phyloP scores from a whole-genome alignment of 2,888 invertebrate species.

The Hoplodrina ambigua region DNA sequence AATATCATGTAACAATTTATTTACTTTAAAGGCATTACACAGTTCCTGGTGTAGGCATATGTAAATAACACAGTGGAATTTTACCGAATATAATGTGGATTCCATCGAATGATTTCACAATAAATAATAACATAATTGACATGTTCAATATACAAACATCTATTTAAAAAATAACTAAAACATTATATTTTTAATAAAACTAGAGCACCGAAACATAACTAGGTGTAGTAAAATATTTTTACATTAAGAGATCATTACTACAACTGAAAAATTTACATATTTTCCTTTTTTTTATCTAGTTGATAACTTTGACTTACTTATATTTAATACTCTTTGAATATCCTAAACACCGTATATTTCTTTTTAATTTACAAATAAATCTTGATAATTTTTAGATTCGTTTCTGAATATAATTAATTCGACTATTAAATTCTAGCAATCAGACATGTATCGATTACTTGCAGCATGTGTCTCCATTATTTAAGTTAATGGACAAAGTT shows the following conservation, averaged over 20 bases:
- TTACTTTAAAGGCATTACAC: slow-evolving; percentile 45
- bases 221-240: slow-evolving; percentile 68
- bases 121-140: slow-evolving; percentile 66
- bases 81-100: slow-evolving; percentile 44
- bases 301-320: slow-evolving; percentile 57
- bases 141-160: slow-evolving; percentile 55
- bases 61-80: slow-evolving; percentile 50
- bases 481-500: background rate
- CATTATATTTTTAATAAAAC: slow-evolving; percentile 56
- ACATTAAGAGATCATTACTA: slow-evolving; percentile 67
- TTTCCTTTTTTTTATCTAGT: slow-evolving; percentile 54
- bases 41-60: slow-evolving; percentile 40
- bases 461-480: background rate
- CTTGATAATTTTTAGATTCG: slow-evolving; percentile 56
- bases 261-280: slow-evolving; percentile 64
- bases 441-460: slow-evolving; percentile 48
- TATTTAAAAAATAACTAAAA: slow-evolving; percentile 58
- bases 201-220: slow-evolving; percentile 72
- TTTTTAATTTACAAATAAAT: slow-evolving; percentile 45
- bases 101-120: slow-evolving; percentile 52
- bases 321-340: slow-evolving; percentile 62
- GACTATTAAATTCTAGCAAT: slow-evolving; percentile 48
- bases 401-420: slow-evolving; percentile 59
- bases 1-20: slow-evolving; percentile 39
- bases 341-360: slow-evolving; percentile 57